Evolutionary conservation across 2,113 vertebrate genomes (phyloP).

Genomic region (Calyptomena viridis): DNA sequence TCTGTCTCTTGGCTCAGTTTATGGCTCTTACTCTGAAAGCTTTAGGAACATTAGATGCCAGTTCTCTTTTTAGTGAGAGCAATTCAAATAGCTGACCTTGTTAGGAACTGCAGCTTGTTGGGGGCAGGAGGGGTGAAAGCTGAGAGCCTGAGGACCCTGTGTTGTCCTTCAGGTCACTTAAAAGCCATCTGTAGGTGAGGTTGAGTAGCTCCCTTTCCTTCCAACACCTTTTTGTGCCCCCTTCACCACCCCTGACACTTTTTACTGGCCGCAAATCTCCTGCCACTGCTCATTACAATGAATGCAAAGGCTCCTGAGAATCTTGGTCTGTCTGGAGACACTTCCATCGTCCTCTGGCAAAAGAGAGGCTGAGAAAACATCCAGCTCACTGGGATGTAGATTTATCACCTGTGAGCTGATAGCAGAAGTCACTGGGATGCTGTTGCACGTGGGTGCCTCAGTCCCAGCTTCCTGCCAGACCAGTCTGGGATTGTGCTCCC

Average conservation of each 20-base stretch:
- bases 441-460: not conserved
- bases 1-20: not conserved
- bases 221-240: not conserved
- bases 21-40: not conserved
- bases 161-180: not conserved
- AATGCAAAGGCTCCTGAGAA: accelerated
- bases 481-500: not conserved
- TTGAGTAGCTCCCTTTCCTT: not conserved
- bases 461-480: not conserved
- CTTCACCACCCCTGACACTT: not conserved
- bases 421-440: not conserved
- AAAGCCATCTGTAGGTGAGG: not conserved
- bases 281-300: not conserved
- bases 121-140: not conserved
- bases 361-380: not conserved
- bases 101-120: not conserved
- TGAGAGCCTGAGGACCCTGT: accelerated
- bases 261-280: not conserved
- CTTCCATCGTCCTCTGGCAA: not conserved
- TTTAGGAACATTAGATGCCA: not conserved
- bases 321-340: not conserved
- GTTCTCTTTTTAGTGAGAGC: not conserved
- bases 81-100: not conserved
- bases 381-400: not conserved
- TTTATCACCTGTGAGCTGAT: not conserved